phyloP scores from a whole-genome alignment of 2,797 vertebrate species.

The Protosalanx chinensis region DNA sequence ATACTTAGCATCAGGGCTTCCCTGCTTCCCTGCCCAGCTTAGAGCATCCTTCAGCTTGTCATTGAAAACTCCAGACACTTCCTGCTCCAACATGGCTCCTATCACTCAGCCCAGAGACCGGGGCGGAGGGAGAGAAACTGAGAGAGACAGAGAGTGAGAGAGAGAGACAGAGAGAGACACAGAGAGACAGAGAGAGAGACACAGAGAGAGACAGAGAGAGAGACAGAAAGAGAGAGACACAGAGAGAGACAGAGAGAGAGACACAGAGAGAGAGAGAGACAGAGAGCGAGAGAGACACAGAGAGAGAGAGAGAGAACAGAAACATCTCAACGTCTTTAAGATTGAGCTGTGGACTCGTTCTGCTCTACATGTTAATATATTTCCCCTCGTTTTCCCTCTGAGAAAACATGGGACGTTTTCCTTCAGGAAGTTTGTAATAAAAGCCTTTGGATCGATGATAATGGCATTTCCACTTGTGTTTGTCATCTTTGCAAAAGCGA shows the following conservation, averaged over 20 bases:
- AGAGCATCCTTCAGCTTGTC: slow-evolving; percentile 66
- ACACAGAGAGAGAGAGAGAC: too few relatives aligned
- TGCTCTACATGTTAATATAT: slow-evolving; percentile 78
- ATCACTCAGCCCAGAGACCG: slow-evolving; percentile 52
- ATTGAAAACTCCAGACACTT: slow-evolving; percentile 61
- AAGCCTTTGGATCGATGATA: slow-evolving; percentile 81
- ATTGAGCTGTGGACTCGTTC: slow-evolving; percentile 62
- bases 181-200: too few relatives aligned
- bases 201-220: too few relatives aligned
- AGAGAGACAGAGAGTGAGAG: too few relatives aligned
- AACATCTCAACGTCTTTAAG: slow-evolving; percentile 49
- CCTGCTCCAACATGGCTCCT: slow-evolving; percentile 56
- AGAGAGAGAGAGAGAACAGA: slow-evolving; percentile 48
- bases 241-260: too few relatives aligned
- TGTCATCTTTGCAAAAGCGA: slow-evolving; percentile 82
- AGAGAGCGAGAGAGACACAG: too few relatives aligned
- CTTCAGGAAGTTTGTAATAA: slow-evolving; percentile 82
- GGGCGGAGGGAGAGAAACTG: not conserved
- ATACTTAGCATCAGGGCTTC: not conserved
- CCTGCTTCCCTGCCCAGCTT: slow-evolving; percentile 17
- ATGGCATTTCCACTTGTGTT: slow-evolving; percentile 80
- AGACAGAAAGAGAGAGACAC: too few relatives aligned
- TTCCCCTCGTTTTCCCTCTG: slow-evolving; percentile 50
- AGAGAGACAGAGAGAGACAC: too few relatives aligned
- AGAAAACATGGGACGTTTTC: slow-evolving; percentile 56